A percentile compares a stretch with the other conserved stretches of the same genome.
These are phyloP conservation scores for Papilio glaucus DNA, from an alignment of 1,140 invertebrate genomes.

Conservation along the genomic window DNA sequence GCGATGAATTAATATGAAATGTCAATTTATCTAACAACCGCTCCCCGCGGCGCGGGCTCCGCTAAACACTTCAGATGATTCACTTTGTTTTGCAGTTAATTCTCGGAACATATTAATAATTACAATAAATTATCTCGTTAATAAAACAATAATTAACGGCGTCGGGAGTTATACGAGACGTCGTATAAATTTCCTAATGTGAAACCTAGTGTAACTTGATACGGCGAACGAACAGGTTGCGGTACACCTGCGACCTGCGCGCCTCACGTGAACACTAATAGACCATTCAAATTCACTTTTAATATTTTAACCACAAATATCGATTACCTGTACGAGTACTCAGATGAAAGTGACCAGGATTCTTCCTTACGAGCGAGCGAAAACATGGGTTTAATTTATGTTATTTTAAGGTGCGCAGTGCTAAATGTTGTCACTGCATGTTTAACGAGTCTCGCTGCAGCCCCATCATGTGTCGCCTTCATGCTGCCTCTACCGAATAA, in stretches of 20 bases:
- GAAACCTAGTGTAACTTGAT: slow-evolving; percentile 79
- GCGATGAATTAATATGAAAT: slow-evolving; percentile 76
- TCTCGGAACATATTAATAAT: slow-evolving; percentile 79
- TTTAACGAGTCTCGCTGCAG: slow-evolving; percentile 43
- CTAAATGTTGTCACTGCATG: slow-evolving; percentile 35
- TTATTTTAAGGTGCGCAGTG: slow-evolving; percentile 31
- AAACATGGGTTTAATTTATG: not conserved
- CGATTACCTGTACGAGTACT: slow-evolving; percentile 39
- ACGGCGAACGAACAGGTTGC: slow-evolving; percentile 70
- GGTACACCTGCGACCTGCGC: slow-evolving; percentile 71
- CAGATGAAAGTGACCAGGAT: not conserved
- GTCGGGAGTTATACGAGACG: slow-evolving; percentile 76
- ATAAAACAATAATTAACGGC: slow-evolving; percentile 81
- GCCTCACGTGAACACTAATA: slow-evolving; percentile 71
- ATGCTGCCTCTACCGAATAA: slow-evolving; percentile 76
- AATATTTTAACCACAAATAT: slow-evolving; percentile 58
- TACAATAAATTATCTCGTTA: slow-evolving; percentile 78
- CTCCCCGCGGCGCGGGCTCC: slow-evolving; percentile 60
- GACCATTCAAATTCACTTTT: slow-evolving; percentile 67
- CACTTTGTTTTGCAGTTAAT: slow-evolving; percentile 79
- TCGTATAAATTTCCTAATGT: slow-evolving; percentile 82
- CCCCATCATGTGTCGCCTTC: slow-evolving; percentile 57
- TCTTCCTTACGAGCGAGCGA: not conserved
- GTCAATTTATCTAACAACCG: slow-evolving; percentile 76
- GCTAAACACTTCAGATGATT: slow-evolving; percentile 69